These are phyloP conservation scores for Gonocerus acuteangulatus DNA, from an alignment of 2,888 invertebrate genomes.

Conservation along the genomic window DNA sequence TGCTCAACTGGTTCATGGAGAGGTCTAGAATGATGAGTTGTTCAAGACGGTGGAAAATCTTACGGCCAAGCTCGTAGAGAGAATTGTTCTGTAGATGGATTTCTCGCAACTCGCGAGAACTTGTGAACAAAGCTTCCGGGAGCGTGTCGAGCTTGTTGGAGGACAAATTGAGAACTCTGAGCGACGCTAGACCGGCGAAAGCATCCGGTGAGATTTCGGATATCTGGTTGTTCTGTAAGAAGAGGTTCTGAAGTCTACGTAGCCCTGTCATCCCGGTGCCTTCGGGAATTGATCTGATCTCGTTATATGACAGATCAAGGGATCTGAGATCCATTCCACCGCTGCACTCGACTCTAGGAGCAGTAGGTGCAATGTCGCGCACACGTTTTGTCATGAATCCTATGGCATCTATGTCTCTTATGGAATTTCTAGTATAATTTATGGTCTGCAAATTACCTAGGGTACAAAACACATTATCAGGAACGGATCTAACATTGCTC, in stretches of 20 bases:
- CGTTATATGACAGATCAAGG: slow-evolving; percentile 74
- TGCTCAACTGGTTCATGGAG: slow-evolving; percentile 75
- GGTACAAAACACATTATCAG: slow-evolving; percentile 70
- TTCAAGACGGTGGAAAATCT: slow-evolving; percentile 73
- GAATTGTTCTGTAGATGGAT: slow-evolving; percentile 79
- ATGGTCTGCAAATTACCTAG: slow-evolving; percentile 70
- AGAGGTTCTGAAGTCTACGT: slow-evolving; percentile 68
- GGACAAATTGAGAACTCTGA: slow-evolving; percentile 77
- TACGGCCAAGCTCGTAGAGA: slow-evolving; percentile 70
- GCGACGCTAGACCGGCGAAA: slow-evolving; percentile 66
- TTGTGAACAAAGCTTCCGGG: slow-evolving; percentile 73
- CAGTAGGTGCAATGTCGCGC: slow-evolving; percentile 41
- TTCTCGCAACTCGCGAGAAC: slow-evolving; percentile 71
- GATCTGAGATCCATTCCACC: slow-evolving; percentile 64
- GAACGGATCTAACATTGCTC: slow-evolving; percentile 74
- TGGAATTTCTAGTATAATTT: slow-evolving; percentile 76
- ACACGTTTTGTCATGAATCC: slow-evolving; percentile 50
- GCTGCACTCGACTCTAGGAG: slow-evolving; percentile 45
- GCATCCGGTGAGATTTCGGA: slow-evolving; percentile 70
- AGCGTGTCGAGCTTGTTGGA: slow-evolving; percentile 73
- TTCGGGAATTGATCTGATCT: slow-evolving; percentile 62
- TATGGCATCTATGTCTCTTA: slow-evolving; percentile 67
- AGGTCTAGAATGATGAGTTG: slow-evolving; percentile 76
- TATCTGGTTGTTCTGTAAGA: slow-evolving; percentile 76
- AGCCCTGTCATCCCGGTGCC: slow-evolving; percentile 67